phyloP scores from a whole-genome alignment of 2,113 vertebrate genomes.

The Heterochromis multidens region DNA sequence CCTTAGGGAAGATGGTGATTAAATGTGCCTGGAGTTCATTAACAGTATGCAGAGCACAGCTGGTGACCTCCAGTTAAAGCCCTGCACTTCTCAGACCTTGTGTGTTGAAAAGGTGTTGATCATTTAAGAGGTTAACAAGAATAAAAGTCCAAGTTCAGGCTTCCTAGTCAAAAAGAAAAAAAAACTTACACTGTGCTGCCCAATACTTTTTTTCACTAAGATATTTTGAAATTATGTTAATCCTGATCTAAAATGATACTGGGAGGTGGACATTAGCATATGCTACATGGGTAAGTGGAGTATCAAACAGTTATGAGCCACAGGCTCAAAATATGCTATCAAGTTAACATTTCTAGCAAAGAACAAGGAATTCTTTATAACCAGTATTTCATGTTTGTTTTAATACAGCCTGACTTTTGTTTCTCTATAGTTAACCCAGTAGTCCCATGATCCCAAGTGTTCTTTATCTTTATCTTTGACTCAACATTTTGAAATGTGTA shows the following conservation, averaged over 20 bases:
- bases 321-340: too few species aligned
- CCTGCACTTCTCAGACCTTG: background rate
- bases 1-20: background rate
- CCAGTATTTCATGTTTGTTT: background rate
- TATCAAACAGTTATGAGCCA: too few species aligned
- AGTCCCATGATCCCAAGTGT: background rate
- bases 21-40: constrained; percentile 5
- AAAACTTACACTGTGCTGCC: background rate
- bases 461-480: background rate
- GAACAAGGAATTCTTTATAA: background rate
- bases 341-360: background rate
- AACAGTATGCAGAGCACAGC: background rate
- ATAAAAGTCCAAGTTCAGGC: background rate
- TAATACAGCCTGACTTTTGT: background rate
- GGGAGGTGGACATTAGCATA: too few species aligned
- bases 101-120: constrained; percentile 25
- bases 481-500: background rate
- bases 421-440: background rate
- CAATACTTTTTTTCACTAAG: background rate
- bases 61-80: constrained; percentile 20
- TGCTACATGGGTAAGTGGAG: too few species aligned
- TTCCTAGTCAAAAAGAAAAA: background rate
- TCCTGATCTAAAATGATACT: too few species aligned
- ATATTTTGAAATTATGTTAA: background rate
- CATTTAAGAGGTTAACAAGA: background rate